Percentiles rank a stretch among this genome's conserved stretches.
Conservation (phyloP, 2,888 invertebrate species). For the Callyntrura sp. region DNA sequence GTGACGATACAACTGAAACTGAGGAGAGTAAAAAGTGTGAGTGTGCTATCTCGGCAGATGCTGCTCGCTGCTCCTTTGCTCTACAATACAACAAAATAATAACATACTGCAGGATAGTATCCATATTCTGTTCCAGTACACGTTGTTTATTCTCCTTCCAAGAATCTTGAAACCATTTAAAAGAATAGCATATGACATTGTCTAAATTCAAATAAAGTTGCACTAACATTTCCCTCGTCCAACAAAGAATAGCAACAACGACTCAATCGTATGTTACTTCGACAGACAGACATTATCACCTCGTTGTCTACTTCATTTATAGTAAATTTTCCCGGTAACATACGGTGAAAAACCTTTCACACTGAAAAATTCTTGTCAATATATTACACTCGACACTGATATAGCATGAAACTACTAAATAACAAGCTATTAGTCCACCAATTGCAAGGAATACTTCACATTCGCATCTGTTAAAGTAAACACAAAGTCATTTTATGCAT, state of each 20-base stretch:
- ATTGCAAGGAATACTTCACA: not conserved
- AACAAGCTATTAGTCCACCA: not conserved
- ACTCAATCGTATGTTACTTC: not conserved
- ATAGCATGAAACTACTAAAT: not conserved
- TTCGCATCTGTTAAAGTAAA: slow-evolving; percentile 1
- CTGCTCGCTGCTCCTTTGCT: too few relatives aligned
- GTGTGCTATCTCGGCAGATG: not conserved
- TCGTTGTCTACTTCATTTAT: not conserved
- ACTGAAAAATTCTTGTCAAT: slow-evolving; percentile 18
- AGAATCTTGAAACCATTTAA: slow-evolving; percentile 5
- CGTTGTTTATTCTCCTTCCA: not conserved
- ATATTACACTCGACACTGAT: not conserved
- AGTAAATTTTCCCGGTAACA: not conserved
- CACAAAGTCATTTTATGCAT: not conserved
- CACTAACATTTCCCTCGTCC: not conserved
- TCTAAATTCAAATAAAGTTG: not conserved
- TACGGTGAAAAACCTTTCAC: slow-evolving; percentile 9
- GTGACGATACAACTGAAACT: not conserved
- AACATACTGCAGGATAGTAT: too few relatives aligned
- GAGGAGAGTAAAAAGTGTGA: not conserved
- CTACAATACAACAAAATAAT: too few relatives aligned
- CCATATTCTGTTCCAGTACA: too few relatives aligned
- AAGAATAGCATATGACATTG: not conserved
- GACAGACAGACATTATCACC: slow-evolving; percentile 28
- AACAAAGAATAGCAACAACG: not conserved